Evolutionary conservation across 1,140 invertebrate genomes (phyloP).

Genomic region (Drosophila quadrilineata): DNA sequence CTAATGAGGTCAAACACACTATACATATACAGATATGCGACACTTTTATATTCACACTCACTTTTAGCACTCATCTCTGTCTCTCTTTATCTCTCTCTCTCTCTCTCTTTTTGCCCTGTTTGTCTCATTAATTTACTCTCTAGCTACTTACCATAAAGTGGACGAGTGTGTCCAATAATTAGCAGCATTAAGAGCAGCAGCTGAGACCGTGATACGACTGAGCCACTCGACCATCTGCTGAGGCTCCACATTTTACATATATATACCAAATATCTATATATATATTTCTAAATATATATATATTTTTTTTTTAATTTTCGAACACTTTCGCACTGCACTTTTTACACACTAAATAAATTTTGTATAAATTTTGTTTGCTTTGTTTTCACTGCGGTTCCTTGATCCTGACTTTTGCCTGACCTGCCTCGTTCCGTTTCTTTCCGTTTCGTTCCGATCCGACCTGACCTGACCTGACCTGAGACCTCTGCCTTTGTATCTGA

Average conservation of each 20-base stretch:
- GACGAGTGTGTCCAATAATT: constrained; percentile 72
- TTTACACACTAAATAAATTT: no score
- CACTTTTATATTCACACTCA: constrained; percentile 30
- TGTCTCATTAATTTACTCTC: neutral
- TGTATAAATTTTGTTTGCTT: no score
- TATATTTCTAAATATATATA: no score
- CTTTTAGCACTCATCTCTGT: constrained; percentile 44
- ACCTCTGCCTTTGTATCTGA: no score
- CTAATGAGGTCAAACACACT: constrained; percentile 72
- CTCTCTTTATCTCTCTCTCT: neutral
- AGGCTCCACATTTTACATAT: constrained; percentile 23
- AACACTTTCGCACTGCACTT: no score
- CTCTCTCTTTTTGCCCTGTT: neutral
- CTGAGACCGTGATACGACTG: constrained; percentile 32
- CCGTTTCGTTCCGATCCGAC: no score
- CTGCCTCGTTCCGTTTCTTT: no score
- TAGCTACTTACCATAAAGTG: constrained; percentile 78
- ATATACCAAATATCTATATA: no score
- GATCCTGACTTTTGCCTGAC: no score
- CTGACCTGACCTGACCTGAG: no score
- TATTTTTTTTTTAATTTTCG: no score
- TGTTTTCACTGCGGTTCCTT: no score
- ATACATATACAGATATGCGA: constrained; percentile 43
- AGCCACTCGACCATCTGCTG: constrained; percentile 14
- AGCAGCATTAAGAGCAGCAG: constrained; percentile 61